Evolutionary conservation across 2,888 invertebrate species (phyloP).

Genomic region (Apodemia zela): DNA sequence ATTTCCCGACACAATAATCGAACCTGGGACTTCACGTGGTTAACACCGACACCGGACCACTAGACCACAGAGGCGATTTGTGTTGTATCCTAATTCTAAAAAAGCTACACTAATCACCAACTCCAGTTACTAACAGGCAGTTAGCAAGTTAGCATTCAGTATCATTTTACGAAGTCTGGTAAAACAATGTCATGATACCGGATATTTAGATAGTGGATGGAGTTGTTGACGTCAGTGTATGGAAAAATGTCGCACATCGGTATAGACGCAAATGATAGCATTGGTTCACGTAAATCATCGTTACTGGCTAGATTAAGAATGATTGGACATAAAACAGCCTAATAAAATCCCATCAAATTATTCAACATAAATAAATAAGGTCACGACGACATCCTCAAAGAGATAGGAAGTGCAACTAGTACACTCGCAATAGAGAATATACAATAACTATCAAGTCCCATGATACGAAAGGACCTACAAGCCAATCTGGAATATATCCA

Average conservation of each 20-base stretch:
- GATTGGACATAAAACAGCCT: background rate
- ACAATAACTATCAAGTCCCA: too few species aligned
- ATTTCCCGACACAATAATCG: too few species aligned
- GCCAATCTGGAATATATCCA: too few species aligned
- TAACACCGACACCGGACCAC: too few species aligned
- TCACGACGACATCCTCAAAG: too few species aligned
- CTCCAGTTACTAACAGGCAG: background rate
- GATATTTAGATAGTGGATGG: conserved; percentile 19
- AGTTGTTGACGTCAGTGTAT: conserved; percentile 17
- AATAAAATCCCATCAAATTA: background rate
- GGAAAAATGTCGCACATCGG: conserved; percentile 15
- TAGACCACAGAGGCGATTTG: too few species aligned
- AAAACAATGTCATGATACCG: conserved; percentile 10
- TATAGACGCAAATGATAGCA: background rate
- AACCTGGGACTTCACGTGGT: too few species aligned
- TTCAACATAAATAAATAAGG: too few species aligned
- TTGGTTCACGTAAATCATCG: background rate
- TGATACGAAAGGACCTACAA: too few species aligned
- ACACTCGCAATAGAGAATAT: too few species aligned
- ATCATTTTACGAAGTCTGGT: conserved; percentile 10
- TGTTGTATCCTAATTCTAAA: too few species aligned
- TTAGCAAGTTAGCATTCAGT: background rate
- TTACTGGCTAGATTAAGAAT: background rate
- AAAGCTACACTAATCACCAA: background rate
- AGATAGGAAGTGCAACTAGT: too few species aligned